phyloP scores from a whole-genome alignment of 2,113 vertebrate genomes.

The Cebus imitator region DNA sequence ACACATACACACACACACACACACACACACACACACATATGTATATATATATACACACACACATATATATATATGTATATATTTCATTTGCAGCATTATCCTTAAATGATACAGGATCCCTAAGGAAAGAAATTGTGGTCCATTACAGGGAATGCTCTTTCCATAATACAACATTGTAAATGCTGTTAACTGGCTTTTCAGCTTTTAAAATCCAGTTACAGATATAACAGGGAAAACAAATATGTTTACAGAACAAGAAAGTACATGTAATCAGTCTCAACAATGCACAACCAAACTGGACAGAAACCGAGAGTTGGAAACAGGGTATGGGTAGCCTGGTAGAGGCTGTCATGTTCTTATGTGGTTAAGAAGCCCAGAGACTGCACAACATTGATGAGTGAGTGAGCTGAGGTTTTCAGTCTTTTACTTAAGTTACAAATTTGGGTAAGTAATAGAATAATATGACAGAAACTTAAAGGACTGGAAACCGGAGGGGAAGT shows the following conservation, averaged over 20 bases:
- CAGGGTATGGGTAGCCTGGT: not conserved
- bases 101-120: not conserved
- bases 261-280: not conserved
- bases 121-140: not conserved
- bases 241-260: not conserved
- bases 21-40: too few species aligned
- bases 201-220: not conserved
- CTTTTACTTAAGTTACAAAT: not conserved
- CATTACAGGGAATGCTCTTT: not conserved
- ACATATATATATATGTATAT: too few species aligned
- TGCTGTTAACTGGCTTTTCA: not conserved
- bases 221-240: not conserved
- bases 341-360: fast-evolving
- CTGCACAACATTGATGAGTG: not conserved
- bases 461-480: not conserved
- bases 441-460: not conserved
- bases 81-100: not conserved
- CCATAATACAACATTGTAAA: not conserved
- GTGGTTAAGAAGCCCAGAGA: not conserved
- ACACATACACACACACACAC: too few species aligned
- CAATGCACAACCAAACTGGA: not conserved
- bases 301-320: not conserved
- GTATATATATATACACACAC: too few species aligned
- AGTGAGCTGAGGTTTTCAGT: not conserved
- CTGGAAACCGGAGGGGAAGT: not conserved